Evolutionary conservation across 2,888 invertebrate genomes (phyloP), one percentile per base, ranked within the genome.

Genomic region (Dioctria rufipes): DNA sequence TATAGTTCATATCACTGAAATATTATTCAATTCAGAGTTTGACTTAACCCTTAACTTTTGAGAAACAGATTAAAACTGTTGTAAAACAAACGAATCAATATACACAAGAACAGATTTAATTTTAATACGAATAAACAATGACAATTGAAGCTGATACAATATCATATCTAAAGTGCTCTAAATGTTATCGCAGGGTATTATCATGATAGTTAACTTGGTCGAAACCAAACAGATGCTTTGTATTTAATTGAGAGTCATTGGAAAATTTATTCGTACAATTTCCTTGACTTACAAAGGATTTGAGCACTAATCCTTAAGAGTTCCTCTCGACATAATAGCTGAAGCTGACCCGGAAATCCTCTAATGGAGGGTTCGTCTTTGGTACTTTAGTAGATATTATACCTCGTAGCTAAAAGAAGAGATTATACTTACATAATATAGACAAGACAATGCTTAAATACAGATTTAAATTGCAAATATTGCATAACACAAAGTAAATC

Each of bases 381-480:
- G 25, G 11, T 54, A 54, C n/a, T 11, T 54, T 54, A 6, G 25
- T 25, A 54, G 54, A 54, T n/a, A n/a, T 3, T 54, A 54, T 54
- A n/a, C 54, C 11, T 54, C 11, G 54, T 11, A 54, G 3, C 54
- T 54, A 11, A 54, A 54, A n/a, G 9, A 2, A 11, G 11, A 54
- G 54, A 54, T 54, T 3, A 54, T 54, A n/a, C 54, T 54, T 54
- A 4, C 54, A 54, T 54, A 54, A 54, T 54, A 5, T 25, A 25
- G 43, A 46, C 25, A 6, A 67, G 8, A 13, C 46, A n/a, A 25
- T 49, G 11, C 25, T 25, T 46, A 69, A 37, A 46, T 3, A 69
- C n/a, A 46, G 49, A 67, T 54, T 54, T 54, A 54, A 67, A 67
- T 11, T 43, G 49, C 46, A 67, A 67, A 49, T 9, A 69, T 25